Evolutionary conservation across 2,113 vertebrate genomes (phyloP), one percentile per base, ranked within the genome.

Genomic region (Poecilia latipinna): DNA sequence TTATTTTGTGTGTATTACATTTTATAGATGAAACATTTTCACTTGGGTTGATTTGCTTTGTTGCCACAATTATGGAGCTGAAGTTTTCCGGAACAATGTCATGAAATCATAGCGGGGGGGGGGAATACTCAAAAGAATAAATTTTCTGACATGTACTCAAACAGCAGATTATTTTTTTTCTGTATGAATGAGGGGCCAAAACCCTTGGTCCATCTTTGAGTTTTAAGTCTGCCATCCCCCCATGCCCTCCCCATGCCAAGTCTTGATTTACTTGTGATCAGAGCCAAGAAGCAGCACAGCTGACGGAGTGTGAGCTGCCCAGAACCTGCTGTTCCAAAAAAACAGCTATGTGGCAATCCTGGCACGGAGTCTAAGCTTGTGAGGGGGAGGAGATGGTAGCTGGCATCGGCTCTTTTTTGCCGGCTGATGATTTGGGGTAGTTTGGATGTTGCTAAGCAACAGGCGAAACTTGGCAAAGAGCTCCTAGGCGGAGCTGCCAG

Each of bases 371-470:
- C 0, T 33, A 74, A 76, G 67, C 82, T 82, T 79, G 68, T 85
- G 72, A 66, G 74, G 67, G 66, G 69, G 67, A 33, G 76, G 70
- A n/a, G 68, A 78, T 75, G 86, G 73, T 75, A 75, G 78, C 77
- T 93, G 89, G 90, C 92, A 89, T 80, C 39, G 24, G 85, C 85
- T 85, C 88, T 89, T 83, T 80, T 85, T 84, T 90, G 79, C 89
- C 90, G 90, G 91, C 92, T 88, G 85, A 81, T 88, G 89, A 92
- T 92, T 93, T 92, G 89, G 90, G 83, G 90, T 91, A 92, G 93
- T 93, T 92, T 91, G 86, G 84, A 81, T 88, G 94, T 95, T 92
- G 93, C 94, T 93, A 92, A 94, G 94, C 93, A 95, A 95, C 94
- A 94, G 93, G 82, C 82, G 61, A 90, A 93, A 94, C 90, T 93